Base-by-base conservation (phyloP, 2,888 invertebrate genomes). In the Augiades crinisus region DNA sequence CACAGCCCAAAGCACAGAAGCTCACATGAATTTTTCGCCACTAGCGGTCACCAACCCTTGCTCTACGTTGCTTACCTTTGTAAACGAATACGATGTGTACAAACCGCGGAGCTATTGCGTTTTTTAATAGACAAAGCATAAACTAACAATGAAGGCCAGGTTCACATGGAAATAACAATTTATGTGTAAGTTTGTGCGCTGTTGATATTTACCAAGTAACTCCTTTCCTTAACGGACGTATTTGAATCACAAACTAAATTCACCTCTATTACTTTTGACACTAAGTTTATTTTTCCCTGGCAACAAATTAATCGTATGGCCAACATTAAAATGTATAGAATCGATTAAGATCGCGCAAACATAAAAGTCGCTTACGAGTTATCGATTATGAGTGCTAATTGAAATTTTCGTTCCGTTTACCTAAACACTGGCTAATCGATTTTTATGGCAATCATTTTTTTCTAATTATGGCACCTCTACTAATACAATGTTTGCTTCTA, bases 321-420 rank as follows among this genome's bases (percentile, higher is more conserved):
- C 41, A 43, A 38, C 47, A 73, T 76, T 71, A 73, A 74, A 75
- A 75, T 75, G 72, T 76, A 75, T 73, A 66, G 67, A 67, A 61
- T 65, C 70, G 70, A 78, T 78, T 72, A 75, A 66, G 64, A 69
- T 68, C 66, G 57, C 43, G 47, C 43, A 57, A 58, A 60, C 62
- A 67, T 75, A 72, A 77, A 77, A 70, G 76, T 73, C 73, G 59
- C 64, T 63, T 65, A 67, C 65, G 70, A 75, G 67, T 67, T 73
- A 74, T 73, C 68, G 78, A 70, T 74, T 67, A 67, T 65, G 61
- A 54, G 57, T 53, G 53, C 24, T 51, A 51, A 51, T 51, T 51
- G 51, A 44, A 37, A 37, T 27, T 51, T 44, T 51, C 10, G 17
- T 37, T 51, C 30, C 17, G 50, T 44, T 51, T 50, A 50, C 49